These are phyloP conservation scores for Dorcus hopei DNA, from an alignment of 2,888 invertebrate species.

Conservation along the genomic window DNA sequence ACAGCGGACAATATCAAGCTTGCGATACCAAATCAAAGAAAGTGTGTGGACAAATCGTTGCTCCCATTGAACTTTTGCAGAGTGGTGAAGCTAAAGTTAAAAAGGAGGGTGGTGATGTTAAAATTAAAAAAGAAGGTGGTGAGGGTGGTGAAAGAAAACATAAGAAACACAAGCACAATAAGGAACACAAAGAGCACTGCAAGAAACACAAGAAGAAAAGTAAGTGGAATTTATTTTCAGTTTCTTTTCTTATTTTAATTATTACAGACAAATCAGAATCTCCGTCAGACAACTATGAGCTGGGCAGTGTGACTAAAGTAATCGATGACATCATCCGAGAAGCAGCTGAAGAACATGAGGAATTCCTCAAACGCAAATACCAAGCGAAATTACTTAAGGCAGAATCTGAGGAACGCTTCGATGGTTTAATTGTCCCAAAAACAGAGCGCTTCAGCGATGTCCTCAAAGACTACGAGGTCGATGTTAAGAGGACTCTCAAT, in stretches of 20 bases:
- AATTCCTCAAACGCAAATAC: slow-evolving; percentile 21
- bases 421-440: slow-evolving; percentile 14
- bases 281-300: slow-evolving; percentile 9
- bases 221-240: slow-evolving; percentile 8
- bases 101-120: slow-evolving; percentile 29
- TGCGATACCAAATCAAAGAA: slow-evolving; percentile 38
- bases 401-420: slow-evolving; percentile 5
- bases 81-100: slow-evolving; percentile 16
- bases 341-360: slow-evolving; percentile 44
- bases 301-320: slow-evolving; percentile 28
- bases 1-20: slow-evolving; percentile 19
- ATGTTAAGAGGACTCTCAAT: slow-evolving; percentile 15
- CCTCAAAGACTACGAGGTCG: slow-evolving; percentile 16
- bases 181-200: slow-evolving; percentile 33
- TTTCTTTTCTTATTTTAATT: slow-evolving; percentile 3
- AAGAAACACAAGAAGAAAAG: slow-evolving; percentile 37
- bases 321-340: slow-evolving; percentile 45
- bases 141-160: slow-evolving; percentile 38
- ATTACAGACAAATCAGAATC: slow-evolving; percentile 9
- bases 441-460: slow-evolving; percentile 15
- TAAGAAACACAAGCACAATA: slow-evolving; percentile 34
- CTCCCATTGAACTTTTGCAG: slow-evolving; percentile 32
- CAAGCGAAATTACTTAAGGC: slow-evolving; percentile 4
- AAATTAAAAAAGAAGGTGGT: slow-evolving; percentile 22
- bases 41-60: slow-evolving; percentile 43